Base-by-base conservation (phyloP, 2,797 vertebrate genomes). In the Artibeus lituratus region DNA sequence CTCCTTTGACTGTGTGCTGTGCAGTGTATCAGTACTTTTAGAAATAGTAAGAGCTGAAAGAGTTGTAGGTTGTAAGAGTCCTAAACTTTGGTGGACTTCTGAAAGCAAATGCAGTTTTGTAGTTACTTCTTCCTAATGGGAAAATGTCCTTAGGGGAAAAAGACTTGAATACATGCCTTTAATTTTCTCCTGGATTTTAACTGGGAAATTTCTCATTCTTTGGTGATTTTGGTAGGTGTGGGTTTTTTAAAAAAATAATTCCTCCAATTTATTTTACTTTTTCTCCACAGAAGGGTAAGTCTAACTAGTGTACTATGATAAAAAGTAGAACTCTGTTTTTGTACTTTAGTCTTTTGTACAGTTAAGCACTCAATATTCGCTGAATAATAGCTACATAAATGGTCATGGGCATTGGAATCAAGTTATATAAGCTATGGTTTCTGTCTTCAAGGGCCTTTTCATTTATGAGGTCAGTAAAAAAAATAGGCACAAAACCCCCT, bases 271-370 rank as follows among this genome's bases (percentile, higher is more conserved):
- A n/a, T 81, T 94, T 95, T 67, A 74, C 37, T 57, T 92, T 88
- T 95, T 88, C 16, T 74, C n/a, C 57, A 44, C 7, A 77, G 26
- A 49, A 42, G 7, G 4, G 39, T 94, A 95, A 86, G 82, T 94
- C 37, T 91, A 80, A 42, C 1, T 81, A 21, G 21, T 74, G 14
- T 80, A 26, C 16, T 57, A 85, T 57, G 76, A 32, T 7, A 84
- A 59, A 9, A 95, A 42, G 10, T 44, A 94, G 53, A 83, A 85
- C 59, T 76, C 29, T 89, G 24, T 73, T 90, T 94, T 91, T 93
- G 4, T 59, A 73, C 81, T 78, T 95, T 39, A 81, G 14, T 47
- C 15, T 97, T 94, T 81, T 94, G 22, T 22, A 55, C 16, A 83
- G 18, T 74, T 95, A 14, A 3, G 57, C 35, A 67, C 10, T 94